Base-by-base conservation (phyloP, 2,113 vertebrate genomes). In the Machaerirhynchus nigripectus region DNA sequence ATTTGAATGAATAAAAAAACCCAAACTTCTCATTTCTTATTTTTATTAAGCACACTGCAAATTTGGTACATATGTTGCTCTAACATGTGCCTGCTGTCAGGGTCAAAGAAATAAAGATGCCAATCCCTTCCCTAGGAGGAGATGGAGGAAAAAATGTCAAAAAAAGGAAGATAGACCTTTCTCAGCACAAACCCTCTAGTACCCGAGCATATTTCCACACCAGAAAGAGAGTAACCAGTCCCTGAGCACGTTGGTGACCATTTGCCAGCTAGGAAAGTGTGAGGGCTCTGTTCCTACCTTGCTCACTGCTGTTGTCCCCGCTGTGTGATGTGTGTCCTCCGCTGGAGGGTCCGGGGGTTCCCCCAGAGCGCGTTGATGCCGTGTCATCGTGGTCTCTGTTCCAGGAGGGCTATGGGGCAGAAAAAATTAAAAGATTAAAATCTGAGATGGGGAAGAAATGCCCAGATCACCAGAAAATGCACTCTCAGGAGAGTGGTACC, bases 301-400 rank as follows among this genome's bases (percentile, higher is more conserved):
- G 99, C 97, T 99, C 99, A 88, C 99, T 99, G 98, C 99, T 99
- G 98, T 99, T 99, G 97, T 99, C 99, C 23, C 99, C 99, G 7
- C 99, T 99, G 98, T 99, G 99, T 12, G 99, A 99, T 69, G 99
- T 99, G 96, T 99, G 99, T 94, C 99, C 99, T 14, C 99, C 99
- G 13, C 99, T 99, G 97, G 99, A 99, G 33, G 99, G 99, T 33
- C 99, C 99, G 0, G 99, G 99, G 37, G 99, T 99, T 83, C 99
- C 99, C 88, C 99, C 99, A 0, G 99, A 99, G 86, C 99, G 99
- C 6, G 99, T 99, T 13, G 99, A 99, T 3, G 99, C 99, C 2
- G 99, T 99, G 97, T 99, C 99, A 79, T 99, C 99, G 1, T 99
- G 99, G 96, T 99, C 99, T 98, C 99, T 98, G 98, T 99, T 99